Evolutionary conservation across 2,888 invertebrate genomes (phyloP), one percentile per base, ranked within the genome.

Genomic region (Drosophila acutilabella): DNA sequence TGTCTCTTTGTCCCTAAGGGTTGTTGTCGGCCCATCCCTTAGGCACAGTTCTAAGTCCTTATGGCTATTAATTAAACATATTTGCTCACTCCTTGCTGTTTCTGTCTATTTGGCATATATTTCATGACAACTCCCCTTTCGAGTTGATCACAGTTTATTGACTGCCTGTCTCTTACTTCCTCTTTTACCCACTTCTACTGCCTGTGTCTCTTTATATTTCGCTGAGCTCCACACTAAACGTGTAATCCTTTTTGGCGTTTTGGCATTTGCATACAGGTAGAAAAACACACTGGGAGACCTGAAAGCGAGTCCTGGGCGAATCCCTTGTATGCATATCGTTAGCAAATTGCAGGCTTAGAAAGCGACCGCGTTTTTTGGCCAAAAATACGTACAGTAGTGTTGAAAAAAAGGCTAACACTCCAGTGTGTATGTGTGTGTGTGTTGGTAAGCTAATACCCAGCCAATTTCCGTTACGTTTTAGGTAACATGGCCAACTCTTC

Each of bases 261-360:
- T 36, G 56, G 56, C 65, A 67, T 78, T 78, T 75, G 78, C 78
- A 76, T 76, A 74, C 69, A 48, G 72, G 66, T 13, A 11, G 36
- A 13, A 13, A 64, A 61, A 40, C 26, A 40, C 26, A 62, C 47
- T 5, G 10, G 30, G 33, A 48, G 36, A 36, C 36, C 48, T 18
- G 18, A 26, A 7, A 4, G 13, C 16, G n/a, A 14, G 44, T 30
- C 26, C 59, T 56, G 33, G 4, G 13, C 33, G 20, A 33, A 16
- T 44, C 60, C 53, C 77, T 71, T 77, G 81, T 89, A 73, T 87
- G 82, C 82, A 85, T 87, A 89, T 87, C 87, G 89, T 81, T 89
- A 89, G 88, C 87, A 87, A 87, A 87, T 87, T 87, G 87, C 81
- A 80, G 86, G 83, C 83, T 84, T 85, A 74, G 72, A 75, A 66